A percentile compares a stretch with the other conserved stretches of the same genome.
These are phyloP conservation scores for Anableps anableps DNA, from an alignment of 2,797 vertebrate genomes.

Conservation along the genomic window DNA sequence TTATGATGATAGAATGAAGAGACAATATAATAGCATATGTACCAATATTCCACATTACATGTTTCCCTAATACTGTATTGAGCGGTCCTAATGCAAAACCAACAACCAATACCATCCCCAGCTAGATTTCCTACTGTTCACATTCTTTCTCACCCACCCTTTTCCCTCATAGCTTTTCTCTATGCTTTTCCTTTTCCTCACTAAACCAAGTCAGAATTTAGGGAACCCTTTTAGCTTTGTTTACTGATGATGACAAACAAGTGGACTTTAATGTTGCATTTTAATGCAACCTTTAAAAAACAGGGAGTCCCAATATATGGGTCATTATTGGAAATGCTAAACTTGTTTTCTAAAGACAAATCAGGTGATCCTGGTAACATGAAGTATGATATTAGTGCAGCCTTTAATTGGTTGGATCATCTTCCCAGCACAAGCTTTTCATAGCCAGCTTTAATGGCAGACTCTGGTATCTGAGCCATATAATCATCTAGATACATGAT, in stretches of 20 bases:
- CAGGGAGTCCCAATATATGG: background rate
- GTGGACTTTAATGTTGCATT: background rate
- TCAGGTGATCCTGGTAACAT: background rate
- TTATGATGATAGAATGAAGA: background rate
- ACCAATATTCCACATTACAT: background rate
- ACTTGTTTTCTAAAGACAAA: background rate
- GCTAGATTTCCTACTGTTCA: background rate
- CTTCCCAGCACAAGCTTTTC: background rate
- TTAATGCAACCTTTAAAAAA: background rate
- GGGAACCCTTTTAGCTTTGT: background rate
- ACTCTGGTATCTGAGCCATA: conserved; percentile 1
- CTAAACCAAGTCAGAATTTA: background rate
- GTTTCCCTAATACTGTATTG: background rate
- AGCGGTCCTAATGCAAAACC: background rate
- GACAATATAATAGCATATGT: background rate
- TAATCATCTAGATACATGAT: conserved; percentile 7
- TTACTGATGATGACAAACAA: background rate
- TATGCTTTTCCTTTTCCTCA: background rate
- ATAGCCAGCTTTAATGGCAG: conserved; percentile 3
- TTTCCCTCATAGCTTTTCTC: background rate
- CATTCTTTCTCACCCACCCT: background rate
- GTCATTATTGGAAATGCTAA: background rate
- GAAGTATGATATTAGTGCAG: background rate
- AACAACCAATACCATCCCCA: background rate
- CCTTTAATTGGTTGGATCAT: conserved; percentile 13